These are phyloP conservation scores for Sinodicranocentrus sp. DNA, from an alignment of 2,888 invertebrate genomes.

Conservation along the genomic window DNA sequence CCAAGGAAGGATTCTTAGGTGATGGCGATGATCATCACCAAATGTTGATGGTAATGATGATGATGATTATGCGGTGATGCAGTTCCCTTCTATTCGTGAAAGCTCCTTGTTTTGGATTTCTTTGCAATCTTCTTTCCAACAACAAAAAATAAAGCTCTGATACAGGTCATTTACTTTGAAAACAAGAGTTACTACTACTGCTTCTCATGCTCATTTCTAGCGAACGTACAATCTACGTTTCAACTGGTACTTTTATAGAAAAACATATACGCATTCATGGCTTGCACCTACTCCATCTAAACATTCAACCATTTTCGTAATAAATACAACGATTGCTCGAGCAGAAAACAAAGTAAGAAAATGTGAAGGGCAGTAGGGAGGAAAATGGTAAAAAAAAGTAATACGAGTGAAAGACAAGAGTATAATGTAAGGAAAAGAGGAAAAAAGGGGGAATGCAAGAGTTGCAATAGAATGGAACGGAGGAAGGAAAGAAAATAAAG, in stretches of 20 bases:
- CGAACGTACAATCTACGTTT: no score
- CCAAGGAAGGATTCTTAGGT: slow-evolving; percentile 13
- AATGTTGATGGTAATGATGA: slow-evolving; percentile 35
- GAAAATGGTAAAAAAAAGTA: slow-evolving; percentile 16
- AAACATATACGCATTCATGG: background rate
- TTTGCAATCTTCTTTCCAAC: background rate
- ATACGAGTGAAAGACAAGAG: slow-evolving; percentile 5
- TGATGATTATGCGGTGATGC: slow-evolving; percentile 7
- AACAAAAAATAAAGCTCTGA: slow-evolving; percentile 1
- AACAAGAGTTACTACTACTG: slow-evolving; percentile 6
- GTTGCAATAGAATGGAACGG: slow-evolving; percentile 5
- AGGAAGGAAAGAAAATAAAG: slow-evolving; percentile 42
- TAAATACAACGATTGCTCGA: slow-evolving; percentile 42
- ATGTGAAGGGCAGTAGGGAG: slow-evolving; percentile 7
- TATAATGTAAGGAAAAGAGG: no score
- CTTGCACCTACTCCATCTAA: no score
- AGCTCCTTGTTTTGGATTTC: slow-evolving; percentile 3
- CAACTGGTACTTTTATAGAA: background rate
- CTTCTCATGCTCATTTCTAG: background rate
- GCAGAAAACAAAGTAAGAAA: slow-evolving; percentile 53
- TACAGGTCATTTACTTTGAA: slow-evolving; percentile 34
- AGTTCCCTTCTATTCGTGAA: background rate
- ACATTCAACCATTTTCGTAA: background rate
- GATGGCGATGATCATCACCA: slow-evolving; percentile 22
- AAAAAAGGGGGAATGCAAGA: slow-evolving; percentile 14